Conservation (phyloP, 2,113 vertebrate genomes). For the Hyla sarda region DNA sequence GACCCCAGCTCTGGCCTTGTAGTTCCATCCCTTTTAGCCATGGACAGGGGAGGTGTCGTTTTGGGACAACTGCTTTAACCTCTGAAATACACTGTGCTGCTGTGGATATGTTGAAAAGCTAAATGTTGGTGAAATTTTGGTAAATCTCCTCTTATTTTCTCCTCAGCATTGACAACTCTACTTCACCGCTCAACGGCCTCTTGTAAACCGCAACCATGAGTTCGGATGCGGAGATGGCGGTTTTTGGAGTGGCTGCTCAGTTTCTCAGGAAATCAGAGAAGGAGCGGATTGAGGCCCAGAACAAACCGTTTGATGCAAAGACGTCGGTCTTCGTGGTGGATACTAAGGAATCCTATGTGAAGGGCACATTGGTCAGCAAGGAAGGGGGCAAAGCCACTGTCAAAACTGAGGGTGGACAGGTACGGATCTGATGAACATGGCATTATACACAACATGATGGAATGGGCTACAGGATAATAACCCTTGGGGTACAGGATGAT, state of each 20-base stretch:
- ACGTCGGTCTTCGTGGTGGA: slow-evolving; percentile 81
- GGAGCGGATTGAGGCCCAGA: slow-evolving; percentile 77
- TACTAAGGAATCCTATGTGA: slow-evolving; percentile 82
- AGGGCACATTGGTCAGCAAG: slow-evolving; percentile 80
- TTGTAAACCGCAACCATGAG: slow-evolving; percentile 75
- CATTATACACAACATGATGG: too few relatives aligned
- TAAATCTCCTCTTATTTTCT: neutral
- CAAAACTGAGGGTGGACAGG: slow-evolving; percentile 77
- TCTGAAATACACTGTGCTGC: neutral
- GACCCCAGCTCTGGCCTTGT: neutral
- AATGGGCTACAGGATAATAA: too few relatives aligned
- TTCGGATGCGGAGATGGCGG: slow-evolving; percentile 74
- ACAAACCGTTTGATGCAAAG: slow-evolving; percentile 87
- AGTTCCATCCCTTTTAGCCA: neutral
- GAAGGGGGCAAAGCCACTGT: slow-evolving; percentile 86
- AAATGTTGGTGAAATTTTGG: neutral
- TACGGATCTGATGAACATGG: slow-evolving; percentile 60
- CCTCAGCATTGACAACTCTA: neutral
- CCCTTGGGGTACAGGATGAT: neutral
- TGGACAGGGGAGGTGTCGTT: neutral
- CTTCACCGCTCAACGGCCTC: neutral
- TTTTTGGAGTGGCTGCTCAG: slow-evolving; percentile 74
- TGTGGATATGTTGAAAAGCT: neutral
- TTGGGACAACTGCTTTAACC: too few relatives aligned
- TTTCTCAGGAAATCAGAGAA: slow-evolving; percentile 80